Evolutionary conservation across 2,888 invertebrate genomes (phyloP).

Genomic region (Lasioglossum pauxillum): DNA sequence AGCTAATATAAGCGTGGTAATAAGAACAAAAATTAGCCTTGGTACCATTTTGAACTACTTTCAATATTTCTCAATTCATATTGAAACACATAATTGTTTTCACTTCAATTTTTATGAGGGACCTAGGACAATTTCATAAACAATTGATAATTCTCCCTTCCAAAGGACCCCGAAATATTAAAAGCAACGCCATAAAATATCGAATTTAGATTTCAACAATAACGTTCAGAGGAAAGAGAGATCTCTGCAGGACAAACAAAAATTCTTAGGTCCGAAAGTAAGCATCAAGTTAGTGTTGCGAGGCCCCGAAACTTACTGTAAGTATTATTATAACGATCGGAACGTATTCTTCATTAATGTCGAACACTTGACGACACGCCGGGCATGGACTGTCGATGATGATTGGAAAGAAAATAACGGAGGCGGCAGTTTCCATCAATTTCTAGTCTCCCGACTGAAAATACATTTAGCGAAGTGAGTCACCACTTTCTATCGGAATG

Average conservation of each 20-base stretch:
- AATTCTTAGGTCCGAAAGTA: not conserved
- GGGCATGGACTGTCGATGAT: not conserved
- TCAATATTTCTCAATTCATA: too few relatives aligned
- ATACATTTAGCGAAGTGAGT: constrained; percentile 63
- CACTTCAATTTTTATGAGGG: not conserved
- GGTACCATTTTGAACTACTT: too few relatives aligned
- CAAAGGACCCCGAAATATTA: not conserved
- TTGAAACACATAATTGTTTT: not conserved
- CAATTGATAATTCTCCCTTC: not conserved
- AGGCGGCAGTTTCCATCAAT: constrained; percentile 55
- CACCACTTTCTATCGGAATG: constrained; percentile 69
- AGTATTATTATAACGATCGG: constrained; percentile 13
- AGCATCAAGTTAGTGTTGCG: not conserved
- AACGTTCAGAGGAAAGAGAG: not conserved
- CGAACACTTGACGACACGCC: not conserved
- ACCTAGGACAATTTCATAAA: not conserved
- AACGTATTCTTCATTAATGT: not conserved
- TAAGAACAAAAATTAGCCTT: too few relatives aligned
- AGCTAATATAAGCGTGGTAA: too few relatives aligned
- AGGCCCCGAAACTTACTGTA: not conserved
- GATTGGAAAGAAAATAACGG: constrained; percentile 31
- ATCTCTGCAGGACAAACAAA: not conserved
- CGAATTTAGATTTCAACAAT: not conserved
- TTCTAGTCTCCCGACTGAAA: constrained; percentile 61
- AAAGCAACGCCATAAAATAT: not conserved